These are phyloP conservation scores for Gallinago jamesoni DNA, from an alignment of 2,113 vertebrate species.

Conservation along the genomic window DNA sequence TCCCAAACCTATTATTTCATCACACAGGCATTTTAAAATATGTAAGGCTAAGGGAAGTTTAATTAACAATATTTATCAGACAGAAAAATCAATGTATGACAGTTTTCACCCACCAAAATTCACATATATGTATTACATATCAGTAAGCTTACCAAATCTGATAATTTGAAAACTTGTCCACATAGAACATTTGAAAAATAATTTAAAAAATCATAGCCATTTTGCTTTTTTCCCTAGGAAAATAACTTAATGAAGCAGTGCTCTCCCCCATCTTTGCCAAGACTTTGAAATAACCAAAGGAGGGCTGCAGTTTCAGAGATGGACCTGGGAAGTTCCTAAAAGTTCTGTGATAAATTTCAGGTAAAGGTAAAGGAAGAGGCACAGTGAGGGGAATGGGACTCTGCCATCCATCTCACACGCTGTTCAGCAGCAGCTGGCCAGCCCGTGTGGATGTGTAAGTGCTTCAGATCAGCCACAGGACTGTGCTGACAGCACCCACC, in stretches of 20 bases:
- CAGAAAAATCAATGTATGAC: background rate
- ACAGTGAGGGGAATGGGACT: accelerated
- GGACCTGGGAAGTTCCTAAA: background rate
- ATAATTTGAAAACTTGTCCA: background rate
- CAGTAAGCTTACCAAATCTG: background rate
- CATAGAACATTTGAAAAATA: background rate
- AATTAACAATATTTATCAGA: background rate
- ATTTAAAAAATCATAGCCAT: background rate
- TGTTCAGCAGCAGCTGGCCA: background rate
- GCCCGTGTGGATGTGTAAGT: accelerated
- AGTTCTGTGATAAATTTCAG: background rate
- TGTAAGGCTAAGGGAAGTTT: background rate
- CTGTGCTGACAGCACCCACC: background rate
- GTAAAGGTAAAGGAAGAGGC: background rate
- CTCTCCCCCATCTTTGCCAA: background rate
- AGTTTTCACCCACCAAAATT: background rate
- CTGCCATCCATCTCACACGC: accelerated
- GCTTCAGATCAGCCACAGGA: background rate
- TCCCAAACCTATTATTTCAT: background rate
- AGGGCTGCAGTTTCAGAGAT: background rate
- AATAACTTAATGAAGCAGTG: background rate
- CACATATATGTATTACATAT: background rate
- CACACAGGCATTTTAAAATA: background rate
- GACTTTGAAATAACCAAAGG: background rate
- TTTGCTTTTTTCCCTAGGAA: background rate